Evolutionary conservation across 37 sponge, comb jelly and placozoan genomes (phyloP), one percentile per base, ranked within the genome.

Genomic region (Spongia lamella): DNA sequence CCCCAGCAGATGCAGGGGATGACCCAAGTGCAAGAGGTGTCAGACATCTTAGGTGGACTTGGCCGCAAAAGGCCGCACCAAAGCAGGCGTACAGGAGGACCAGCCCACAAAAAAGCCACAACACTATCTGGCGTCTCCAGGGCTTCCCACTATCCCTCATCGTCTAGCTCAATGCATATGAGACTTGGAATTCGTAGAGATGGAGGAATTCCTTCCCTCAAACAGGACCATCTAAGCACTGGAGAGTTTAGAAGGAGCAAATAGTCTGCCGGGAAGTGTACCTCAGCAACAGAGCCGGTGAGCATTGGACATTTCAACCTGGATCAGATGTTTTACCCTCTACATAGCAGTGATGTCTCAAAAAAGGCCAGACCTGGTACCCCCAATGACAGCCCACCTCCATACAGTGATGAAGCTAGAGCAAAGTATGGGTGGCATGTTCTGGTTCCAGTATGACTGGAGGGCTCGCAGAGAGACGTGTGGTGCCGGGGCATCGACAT

Each of bases 331-430:
- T 35, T 63, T 63, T 31, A 63, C 27, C n/a, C 33, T 63, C 5
- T 63, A 63, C 33, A 63, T 63, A 35, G 65, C 65, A 19, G 65
- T 63, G 7, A 20, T 63, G 36, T 9, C 65, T 35, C 26, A 63
- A 13, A 63, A 63, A 13, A 31, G n/a, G 27, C 35, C 65, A 26
- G 65, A 63, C 34, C 4, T 63, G 32, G 33, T 25, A 19, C 32
- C 32, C 13, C 32, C 20, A 31, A 63, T 63, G 65, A 35, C 32
- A 9, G 33, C 65, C 7, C 65, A 63, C 65, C 65, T 63, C 13
- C 65, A 63, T 35, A 63, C 65, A 5, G 65, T 63, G 4, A 5
- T 33, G 2, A 27, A 9, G 34, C 32, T 63, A 31, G 9, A 63
- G 6, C 35, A 63, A 35, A 35, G 34, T 30, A 9, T 27, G 27